These are phyloP conservation scores for Contarinia nasturtii DNA, from an alignment of 1,140 invertebrate species.

Conservation along the genomic window DNA sequence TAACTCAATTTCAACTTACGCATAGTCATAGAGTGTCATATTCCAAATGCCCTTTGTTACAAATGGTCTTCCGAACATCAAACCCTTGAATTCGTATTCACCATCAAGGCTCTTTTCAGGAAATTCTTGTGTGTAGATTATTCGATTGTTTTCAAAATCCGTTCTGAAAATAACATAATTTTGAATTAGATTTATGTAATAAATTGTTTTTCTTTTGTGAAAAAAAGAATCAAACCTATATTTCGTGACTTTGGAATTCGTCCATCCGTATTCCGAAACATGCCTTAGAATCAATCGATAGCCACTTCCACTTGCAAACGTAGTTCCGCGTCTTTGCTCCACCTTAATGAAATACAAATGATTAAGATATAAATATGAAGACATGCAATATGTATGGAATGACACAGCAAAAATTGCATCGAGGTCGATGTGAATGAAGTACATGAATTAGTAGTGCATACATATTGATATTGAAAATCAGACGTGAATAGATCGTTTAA, in stretches of 20 bases:
- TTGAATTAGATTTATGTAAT: neutral
- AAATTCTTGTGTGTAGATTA: slow-evolving; percentile 60
- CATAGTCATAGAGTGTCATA: slow-evolving; percentile 48
- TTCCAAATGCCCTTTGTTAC: slow-evolving; percentile 48
- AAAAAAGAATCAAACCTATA: slow-evolving; percentile 29
- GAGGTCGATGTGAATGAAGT: too few relatives aligned
- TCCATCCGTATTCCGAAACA: slow-evolving; percentile 58
- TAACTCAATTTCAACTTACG: slow-evolving; percentile 8
- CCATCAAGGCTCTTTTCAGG: slow-evolving; percentile 55
- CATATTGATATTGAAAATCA: too few relatives aligned
- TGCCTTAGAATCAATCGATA: slow-evolving; percentile 50
- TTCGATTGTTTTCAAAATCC: slow-evolving; percentile 36
- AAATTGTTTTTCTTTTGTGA: neutral
- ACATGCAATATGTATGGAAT: too few relatives aligned
- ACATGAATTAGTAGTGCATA: too few relatives aligned
- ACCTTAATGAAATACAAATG: slow-evolving; percentile 20
- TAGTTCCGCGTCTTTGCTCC: slow-evolving; percentile 35
- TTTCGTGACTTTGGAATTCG: slow-evolving; percentile 50
- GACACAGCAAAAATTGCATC: too few relatives aligned
- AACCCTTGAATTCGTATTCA: slow-evolving; percentile 42
- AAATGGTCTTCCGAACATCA: slow-evolving; percentile 34
- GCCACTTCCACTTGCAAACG: slow-evolving; percentile 30
- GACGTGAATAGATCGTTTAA: too few relatives aligned
- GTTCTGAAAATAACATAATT: slow-evolving; percentile 30
- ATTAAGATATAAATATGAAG: too few relatives aligned